Percentiles rank a stretch among this genome's conserved stretches.
Evolutionary conservation across 1,140 invertebrate species (phyloP).

Genomic region (Euwallacea similis): DNA sequence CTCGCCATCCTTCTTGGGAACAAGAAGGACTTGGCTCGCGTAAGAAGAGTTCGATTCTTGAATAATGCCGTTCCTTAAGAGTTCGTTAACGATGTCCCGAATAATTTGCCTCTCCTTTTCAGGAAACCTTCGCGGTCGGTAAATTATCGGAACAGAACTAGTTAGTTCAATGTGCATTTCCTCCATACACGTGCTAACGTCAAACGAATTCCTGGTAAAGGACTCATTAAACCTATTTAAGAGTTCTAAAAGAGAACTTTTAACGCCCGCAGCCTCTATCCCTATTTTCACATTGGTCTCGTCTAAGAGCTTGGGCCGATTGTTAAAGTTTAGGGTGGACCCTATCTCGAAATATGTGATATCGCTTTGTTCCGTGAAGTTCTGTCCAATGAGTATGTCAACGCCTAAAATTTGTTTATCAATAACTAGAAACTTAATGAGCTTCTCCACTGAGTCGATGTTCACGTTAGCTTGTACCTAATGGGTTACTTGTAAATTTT

Average conservation of each 20-base stretch:
- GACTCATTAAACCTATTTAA: too few species aligned
- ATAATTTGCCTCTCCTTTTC: background rate
- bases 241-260: too few species aligned
- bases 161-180: slow-evolving; percentile 1
- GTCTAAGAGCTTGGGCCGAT: too few species aligned
- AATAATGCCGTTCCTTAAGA: slow-evolving; percentile 19
- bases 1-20: slow-evolving; percentile 10
- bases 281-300: too few species aligned
- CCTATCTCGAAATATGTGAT: slow-evolving; percentile 7
- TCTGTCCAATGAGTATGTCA: slow-evolving; percentile 32
- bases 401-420: slow-evolving; percentile 8
- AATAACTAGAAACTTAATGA: too few species aligned
- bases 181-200: too few species aligned
- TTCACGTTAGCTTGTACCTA: too few species aligned
- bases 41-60: slow-evolving; percentile 28
- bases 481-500: too few species aligned
- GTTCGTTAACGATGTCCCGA: background rate
- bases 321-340: background rate
- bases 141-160: background rate
- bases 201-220: too few species aligned
- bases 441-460: too few species aligned
- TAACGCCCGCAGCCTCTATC: too few species aligned
- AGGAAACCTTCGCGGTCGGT: background rate
- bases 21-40: slow-evolving; percentile 6
- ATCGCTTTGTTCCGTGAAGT: slow-evolving; percentile 31